Evolutionary conservation across 1,140 invertebrate species (phyloP).

Genomic region (Ridgeia piscesae): DNA sequence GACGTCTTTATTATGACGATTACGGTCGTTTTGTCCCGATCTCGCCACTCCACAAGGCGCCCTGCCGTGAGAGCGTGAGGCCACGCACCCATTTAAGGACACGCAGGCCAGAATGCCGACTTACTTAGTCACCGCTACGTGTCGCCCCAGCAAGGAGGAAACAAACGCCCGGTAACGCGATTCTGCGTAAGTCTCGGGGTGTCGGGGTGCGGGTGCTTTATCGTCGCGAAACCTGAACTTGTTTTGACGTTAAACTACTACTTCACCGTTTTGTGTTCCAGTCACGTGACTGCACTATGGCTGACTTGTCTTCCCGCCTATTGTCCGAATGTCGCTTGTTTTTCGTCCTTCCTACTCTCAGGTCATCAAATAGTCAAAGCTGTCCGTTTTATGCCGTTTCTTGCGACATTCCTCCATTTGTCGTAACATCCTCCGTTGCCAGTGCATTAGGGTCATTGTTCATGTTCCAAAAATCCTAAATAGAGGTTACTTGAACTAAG

Average conservation of each 20-base stretch:
- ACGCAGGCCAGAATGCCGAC: not conserved
- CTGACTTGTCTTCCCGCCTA: not conserved
- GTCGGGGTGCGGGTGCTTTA: not conserved
- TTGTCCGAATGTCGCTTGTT: not conserved
- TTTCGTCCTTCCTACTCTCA: not conserved
- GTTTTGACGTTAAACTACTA: not conserved
- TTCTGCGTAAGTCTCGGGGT: not conserved
- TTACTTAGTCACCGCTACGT: not conserved
- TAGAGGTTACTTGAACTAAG: no score
- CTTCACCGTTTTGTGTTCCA: no score
- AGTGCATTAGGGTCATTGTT: no score
- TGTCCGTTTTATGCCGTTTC: not conserved
- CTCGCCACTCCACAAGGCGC: not conserved
- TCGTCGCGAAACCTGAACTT: not conserved
- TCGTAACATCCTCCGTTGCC: no score
- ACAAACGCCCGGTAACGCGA: not conserved
- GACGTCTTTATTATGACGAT: conserved; percentile 5
- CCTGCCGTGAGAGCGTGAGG: not conserved
- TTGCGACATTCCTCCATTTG: not conserved
- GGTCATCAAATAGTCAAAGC: not conserved
- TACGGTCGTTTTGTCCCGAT: not conserved
- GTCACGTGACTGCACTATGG: not conserved
- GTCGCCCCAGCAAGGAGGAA: no score
- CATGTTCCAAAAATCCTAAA: no score
- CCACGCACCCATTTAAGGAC: not conserved